Evolutionary conservation across 2,888 invertebrate species (phyloP), one percentile per base, ranked within the genome.

Genomic region (Panzeria rudis): DNA sequence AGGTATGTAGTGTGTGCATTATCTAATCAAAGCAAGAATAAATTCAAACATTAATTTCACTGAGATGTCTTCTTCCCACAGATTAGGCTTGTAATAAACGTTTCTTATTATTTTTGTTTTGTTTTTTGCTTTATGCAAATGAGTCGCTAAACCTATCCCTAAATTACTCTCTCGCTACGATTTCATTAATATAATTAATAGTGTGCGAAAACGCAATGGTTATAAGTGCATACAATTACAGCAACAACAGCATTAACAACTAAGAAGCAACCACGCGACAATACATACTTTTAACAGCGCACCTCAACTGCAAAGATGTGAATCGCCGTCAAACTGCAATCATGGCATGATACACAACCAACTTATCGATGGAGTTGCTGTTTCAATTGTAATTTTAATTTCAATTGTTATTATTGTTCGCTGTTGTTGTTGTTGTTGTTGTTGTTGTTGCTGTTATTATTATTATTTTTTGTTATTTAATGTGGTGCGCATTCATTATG

Each of bases 151-250:
- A 84, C 86, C 86, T 73, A 86, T 84, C 86, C 86, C 86, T 79
- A 86, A 84, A 82, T 84, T 75, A 79, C 83, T 75, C 77, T 77
- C 61, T 69, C 66, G 77, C 69, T 80, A 73, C 50, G 83, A 82
- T 86, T 87, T 86, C 78, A 85, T 85, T 85, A 76, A 81, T 71
- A 86, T 86, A 86, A 87, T 87, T 84, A 87, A 87, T 85, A 82
- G 84, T 87, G 85, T 87, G 84, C 78, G 84, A 83, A 85, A 85
- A 87, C 85, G 86, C 87, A 87, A 86, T 84, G 59, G 35, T 78
- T 62, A 71, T 59, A 35, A 35, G 35, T 71, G 61, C 82, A 82
- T 69, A 77, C 62, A 79, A 71, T 20, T 59, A 61, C 38, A 72
- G 20, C 15, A 79, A 83, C 38, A 77, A 66, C 35, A 35, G 5